These are phyloP conservation scores for Calameuta idolon DNA, from an alignment of 2,888 invertebrate genomes.

Conservation along the genomic window DNA sequence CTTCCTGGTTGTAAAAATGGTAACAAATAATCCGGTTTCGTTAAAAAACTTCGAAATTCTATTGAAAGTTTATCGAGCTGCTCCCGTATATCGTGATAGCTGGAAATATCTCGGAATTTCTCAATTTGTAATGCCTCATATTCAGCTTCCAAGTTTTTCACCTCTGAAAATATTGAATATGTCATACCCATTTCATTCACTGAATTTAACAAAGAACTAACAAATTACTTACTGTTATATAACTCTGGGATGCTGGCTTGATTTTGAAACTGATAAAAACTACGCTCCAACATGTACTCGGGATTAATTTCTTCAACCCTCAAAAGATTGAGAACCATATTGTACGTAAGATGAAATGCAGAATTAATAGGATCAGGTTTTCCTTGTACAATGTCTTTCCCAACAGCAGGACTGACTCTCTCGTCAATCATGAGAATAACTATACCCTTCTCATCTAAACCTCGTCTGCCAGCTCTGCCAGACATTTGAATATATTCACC, in stretches of 20 bases:
- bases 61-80: conserved; percentile 81
- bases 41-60: conserved; percentile 84
- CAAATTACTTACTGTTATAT: conserved; percentile 78
- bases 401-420: conserved; percentile 85
- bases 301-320: conserved; percentile 99
- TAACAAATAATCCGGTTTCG: conserved; percentile 87
- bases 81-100: conserved; percentile 87
- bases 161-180: conserved; percentile 69
- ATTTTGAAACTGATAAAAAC: conserved; percentile 99
- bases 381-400: conserved; percentile 86
- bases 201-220: conserved; percentile 1
- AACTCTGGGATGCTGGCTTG: conserved; percentile 93
- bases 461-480: conserved; percentile 96
- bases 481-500: conserved; percentile 99
- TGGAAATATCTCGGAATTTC: conserved; percentile 76
- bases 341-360: conserved; percentile 98
- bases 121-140: conserved; percentile 79
- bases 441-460: conserved; percentile 95
- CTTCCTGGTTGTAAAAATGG: conserved; percentile 97
- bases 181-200: background rate
- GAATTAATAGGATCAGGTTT: conserved; percentile 97
- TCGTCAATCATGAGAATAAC: conserved; percentile 99
- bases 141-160: conserved; percentile 75
- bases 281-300: conserved; percentile 97
- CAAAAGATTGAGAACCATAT: conserved; percentile 97